Evolutionary conservation across 2,113 vertebrate genomes (phyloP), one percentile per base, ranked within the genome.

Genomic region (Colossoma macropomum): DNA sequence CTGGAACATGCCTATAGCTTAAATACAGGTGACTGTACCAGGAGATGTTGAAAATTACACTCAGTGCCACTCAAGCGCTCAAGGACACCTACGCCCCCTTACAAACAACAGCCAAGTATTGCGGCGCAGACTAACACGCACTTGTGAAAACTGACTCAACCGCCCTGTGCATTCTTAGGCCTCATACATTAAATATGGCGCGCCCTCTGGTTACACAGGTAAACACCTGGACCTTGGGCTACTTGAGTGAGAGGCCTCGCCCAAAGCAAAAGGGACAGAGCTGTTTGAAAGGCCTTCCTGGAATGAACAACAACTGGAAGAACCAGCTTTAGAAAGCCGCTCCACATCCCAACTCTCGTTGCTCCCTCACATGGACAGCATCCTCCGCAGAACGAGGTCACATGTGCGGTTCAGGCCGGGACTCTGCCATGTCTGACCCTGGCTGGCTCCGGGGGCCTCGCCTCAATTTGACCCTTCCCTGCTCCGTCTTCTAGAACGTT

Each of bases 191-290:
- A 90, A 83, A 90, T 83, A 78, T 50, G 21, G 28, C 72, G 21
- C 5, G 19, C 84, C 92, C 87, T 91, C 91, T 54, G 80, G 87
- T 94, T 92, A 93, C 92, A 91, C 86, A 86, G 84, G 90, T 83
- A 87, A 90, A 90, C 89, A 91, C 89, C 88, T 84, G 90, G 91
- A 88, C 90, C 88, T 91, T 86, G 91, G 89, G 89, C 87, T 21
- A 74, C 85, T 50, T 79, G 65, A 80, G n/a, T 76, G 74, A 81
- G 63, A 38, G 23, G 59, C 28, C 16, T 41, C 30, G 30, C 68
- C 80, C 50, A 82, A 45, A 27, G 27, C 23, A 28, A 69, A 69
- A 25, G 8, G 70, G 34, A 54, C 12, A 59, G 16, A 25, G 30
- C 52, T 6, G 63, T 38, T 68, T 60, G 34, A 23, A 17, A 28